Percentiles rank a stretch among this genome's conserved stretches.
These are phyloP conservation scores for Leguminivora glycinivorella DNA, from an alignment of 1,140 invertebrate species.

Conservation along the genomic window DNA sequence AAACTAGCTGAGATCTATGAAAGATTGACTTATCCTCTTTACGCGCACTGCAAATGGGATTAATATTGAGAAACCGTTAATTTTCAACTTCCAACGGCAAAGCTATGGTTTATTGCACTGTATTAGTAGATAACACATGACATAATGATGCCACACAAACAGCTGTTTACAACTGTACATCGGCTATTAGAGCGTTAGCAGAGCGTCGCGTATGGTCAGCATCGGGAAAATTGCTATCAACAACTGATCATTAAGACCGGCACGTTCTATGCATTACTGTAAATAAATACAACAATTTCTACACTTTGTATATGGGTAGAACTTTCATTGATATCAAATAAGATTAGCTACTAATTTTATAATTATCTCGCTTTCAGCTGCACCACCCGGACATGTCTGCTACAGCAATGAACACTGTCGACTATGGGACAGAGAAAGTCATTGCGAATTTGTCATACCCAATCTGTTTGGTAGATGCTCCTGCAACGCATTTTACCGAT, in stretches of 20 bases:
- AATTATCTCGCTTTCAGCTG: constrained; percentile 81
- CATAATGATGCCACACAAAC: background rate
- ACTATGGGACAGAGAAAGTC: constrained; percentile 88
- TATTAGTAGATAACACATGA: constrained; percentile 11
- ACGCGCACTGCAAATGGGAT: too few relatives aligned
- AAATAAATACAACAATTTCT: constrained; percentile 3
- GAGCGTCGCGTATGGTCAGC: constrained; percentile 42
- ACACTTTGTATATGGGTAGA: background rate
- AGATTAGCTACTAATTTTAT: background rate
- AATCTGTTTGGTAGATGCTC: constrained; percentile 93
- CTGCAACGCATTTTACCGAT: constrained; percentile 85
- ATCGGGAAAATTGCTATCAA: constrained; percentile 52
- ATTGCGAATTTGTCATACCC: constrained; percentile 93
- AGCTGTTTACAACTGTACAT: constrained; percentile 43
- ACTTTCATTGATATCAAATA: background rate
- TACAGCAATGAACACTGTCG: constrained; percentile 93
- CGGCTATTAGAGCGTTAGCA: constrained; percentile 54
- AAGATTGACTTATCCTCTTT: too few relatives aligned
- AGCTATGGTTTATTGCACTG: background rate
- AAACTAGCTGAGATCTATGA: too few relatives aligned
- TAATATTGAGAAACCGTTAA: background rate
- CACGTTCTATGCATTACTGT: constrained; percentile 20
- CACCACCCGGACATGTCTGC: constrained; percentile 92
- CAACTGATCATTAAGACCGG: constrained; percentile 29
- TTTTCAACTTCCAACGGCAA: background rate